Evolutionary conservation across 2,113 vertebrate genomes (phyloP).

Genomic region (Laticauda laticaudata): DNA sequence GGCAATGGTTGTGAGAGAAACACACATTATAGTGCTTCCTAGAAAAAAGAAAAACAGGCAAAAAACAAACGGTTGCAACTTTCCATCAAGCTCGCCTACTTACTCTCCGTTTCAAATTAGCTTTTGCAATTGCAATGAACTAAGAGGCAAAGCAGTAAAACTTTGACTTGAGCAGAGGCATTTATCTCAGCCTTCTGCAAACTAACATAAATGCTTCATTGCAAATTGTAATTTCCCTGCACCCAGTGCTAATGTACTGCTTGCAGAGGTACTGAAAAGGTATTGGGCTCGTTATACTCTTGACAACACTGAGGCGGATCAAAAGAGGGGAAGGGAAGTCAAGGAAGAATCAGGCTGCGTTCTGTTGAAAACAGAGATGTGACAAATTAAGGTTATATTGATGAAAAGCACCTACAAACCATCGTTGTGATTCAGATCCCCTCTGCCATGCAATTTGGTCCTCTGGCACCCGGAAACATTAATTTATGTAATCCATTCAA

Average conservation of each 20-base stretch:
- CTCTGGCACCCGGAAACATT: background rate
- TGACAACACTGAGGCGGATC: background rate
- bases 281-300: background rate
- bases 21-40: conserved; percentile 3
- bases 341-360: background rate
- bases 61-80: background rate
- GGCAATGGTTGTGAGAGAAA: conserved; percentile 15
- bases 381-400: background rate
- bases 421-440: too few relatives aligned
- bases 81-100: background rate
- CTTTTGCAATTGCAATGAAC: background rate
- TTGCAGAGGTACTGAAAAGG: background rate
- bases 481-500: too few relatives aligned
- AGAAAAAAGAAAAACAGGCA: background rate
- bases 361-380: background rate
- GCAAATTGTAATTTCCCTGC: background rate
- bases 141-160: conserved; percentile 7
- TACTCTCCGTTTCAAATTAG: background rate
- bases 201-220: background rate
- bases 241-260: background rate
- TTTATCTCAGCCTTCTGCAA: background rate
- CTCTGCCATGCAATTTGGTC: too few relatives aligned
- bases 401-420: too few relatives aligned
- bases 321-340: background rate
- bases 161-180: background rate